Percentiles rank a stretch among this genome's conserved stretches.
phyloP scores from a whole-genome alignment of 2,888 invertebrate species.

The Caenorhabditis zanzibari region DNA sequence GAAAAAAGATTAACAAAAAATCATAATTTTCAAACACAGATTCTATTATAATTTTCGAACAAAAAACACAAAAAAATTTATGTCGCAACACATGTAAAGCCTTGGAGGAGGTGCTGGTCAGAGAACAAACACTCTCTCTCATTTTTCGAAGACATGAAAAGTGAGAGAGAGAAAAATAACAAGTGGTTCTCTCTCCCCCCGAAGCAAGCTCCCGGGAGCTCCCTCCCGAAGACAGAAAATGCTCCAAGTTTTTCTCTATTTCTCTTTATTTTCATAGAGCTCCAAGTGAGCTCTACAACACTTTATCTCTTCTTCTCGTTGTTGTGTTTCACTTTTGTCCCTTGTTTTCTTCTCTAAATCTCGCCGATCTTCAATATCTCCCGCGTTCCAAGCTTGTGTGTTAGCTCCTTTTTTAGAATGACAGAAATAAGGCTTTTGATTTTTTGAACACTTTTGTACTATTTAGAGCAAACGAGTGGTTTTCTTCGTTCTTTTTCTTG shows the following conservation, averaged over 20 bases:
- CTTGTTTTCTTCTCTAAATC: neutral
- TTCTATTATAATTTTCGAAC: no score
- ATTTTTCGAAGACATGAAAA: neutral
- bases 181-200: neutral
- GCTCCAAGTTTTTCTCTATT: neutral
- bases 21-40: no score
- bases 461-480: no score
- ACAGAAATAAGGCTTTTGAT: neutral
- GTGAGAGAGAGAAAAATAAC: neutral
- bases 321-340: neutral
- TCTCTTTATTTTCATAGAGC: neutral
- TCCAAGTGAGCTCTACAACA: neutral
- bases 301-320: neutral
- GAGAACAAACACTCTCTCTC: no score
- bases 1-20: no score
- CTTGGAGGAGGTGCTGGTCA: no score
- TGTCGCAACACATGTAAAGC: no score
- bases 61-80: no score
- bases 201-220: neutral
- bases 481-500: no score
- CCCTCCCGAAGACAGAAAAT: neutral
- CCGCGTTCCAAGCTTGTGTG: neutral
- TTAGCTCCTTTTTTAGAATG: neutral
- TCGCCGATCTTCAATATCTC: neutral
- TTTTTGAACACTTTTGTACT: neutral